Percentiles rank a stretch among this genome's conserved stretches.
phyloP scores from a whole-genome alignment of 2,888 invertebrate species.

The Drosophila demipolita region DNA sequence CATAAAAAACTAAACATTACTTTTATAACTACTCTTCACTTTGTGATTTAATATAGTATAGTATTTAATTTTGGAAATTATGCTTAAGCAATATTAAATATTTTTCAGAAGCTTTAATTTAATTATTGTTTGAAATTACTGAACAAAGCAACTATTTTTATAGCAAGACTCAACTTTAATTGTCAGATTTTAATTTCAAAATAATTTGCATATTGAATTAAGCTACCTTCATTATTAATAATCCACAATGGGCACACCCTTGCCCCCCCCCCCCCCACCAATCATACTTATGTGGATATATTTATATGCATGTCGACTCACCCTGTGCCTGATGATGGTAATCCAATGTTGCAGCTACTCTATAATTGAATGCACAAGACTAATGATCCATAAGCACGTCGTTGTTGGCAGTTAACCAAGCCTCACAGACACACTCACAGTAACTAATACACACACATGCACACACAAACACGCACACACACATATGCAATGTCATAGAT shows the following conservation, averaged over 20 bases:
- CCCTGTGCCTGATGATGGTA: constrained; percentile 45
- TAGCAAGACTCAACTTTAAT: not conserved
- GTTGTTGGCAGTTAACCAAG: constrained; percentile 51
- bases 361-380: constrained; percentile 76
- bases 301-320: constrained; percentile 31
- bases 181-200: not conserved
- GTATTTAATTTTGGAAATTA: not conserved
- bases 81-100: not conserved
- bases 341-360: constrained; percentile 61
- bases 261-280: not conserved
- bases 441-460: constrained; percentile 11
- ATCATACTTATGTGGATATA: constrained; percentile 9
- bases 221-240: constrained; percentile 23
- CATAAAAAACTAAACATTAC: not conserved
- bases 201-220: not conserved
- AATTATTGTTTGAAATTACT: not conserved
- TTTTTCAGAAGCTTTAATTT: not conserved
- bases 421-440: constrained; percentile 9
- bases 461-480: constrained; percentile 16
- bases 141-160: not conserved
- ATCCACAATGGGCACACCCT: constrained; percentile 30
- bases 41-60: not conserved
- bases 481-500: constrained; percentile 4
- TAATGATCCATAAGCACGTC: constrained; percentile 60
- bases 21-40: not conserved